Evolutionary conservation across 2,888 invertebrate genomes (phyloP).

Genomic region (Argyra leucocephala): DNA sequence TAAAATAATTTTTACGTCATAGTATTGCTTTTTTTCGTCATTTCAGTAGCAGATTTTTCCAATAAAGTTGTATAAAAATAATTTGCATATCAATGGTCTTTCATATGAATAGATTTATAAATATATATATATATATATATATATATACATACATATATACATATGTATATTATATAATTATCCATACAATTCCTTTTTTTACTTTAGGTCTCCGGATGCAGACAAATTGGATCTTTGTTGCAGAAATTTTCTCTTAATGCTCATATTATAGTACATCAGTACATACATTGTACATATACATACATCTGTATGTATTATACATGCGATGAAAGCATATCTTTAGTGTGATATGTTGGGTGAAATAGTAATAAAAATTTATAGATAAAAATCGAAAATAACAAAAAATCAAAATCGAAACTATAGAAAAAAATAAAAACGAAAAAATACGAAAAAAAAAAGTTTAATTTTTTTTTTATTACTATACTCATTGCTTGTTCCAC

Average conservation of each 20-base stretch:
- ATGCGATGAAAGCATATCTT: background rate
- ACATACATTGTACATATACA: too few relatives aligned
- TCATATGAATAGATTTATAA: background rate
- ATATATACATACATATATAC: background rate
- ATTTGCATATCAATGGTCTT: conserved; percentile 20
- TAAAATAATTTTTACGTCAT: background rate
- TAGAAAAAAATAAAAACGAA: background rate
- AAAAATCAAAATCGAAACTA: too few relatives aligned
- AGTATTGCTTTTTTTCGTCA: background rate
- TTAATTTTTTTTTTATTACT: background rate
- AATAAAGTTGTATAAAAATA: conserved; percentile 12
- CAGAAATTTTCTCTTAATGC: conserved; percentile 1
- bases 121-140: background rate
- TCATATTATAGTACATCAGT: too few relatives aligned
- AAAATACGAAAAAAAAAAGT: background rate
- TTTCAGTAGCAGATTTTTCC: conserved; percentile 4
- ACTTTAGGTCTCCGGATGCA: conserved; percentile 16
- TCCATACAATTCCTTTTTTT: too few relatives aligned
- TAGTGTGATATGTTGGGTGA: background rate
- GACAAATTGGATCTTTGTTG: conserved; percentile 19
- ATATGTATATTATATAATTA: background rate
- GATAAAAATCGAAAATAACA: background rate
- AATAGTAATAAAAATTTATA: background rate
- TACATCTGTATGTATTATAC: too few relatives aligned
- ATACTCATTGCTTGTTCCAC: background rate